phyloP scores from a whole-genome alignment of 1,140 invertebrate genomes.

The Ceratoteleas bidentatus region DNA sequence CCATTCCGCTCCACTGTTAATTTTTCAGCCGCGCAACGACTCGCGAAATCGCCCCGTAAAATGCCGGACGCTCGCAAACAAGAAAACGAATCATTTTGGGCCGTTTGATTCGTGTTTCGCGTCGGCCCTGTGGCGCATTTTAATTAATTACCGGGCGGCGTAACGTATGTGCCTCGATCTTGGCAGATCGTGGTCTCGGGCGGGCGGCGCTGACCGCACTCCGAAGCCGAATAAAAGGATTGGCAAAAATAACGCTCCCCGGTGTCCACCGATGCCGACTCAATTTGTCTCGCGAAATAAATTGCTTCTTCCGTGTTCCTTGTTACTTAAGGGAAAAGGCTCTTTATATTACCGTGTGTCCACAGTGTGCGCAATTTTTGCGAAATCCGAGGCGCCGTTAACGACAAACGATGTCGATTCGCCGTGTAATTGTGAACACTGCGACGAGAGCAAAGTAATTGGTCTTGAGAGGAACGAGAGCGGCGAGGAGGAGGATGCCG shows the following conservation, averaged over 20 bases:
- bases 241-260: constrained; percentile 59
- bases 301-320: constrained; percentile 56
- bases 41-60: neutral
- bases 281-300: constrained; percentile 65
- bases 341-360: constrained; percentile 60
- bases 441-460: constrained; percentile 67
- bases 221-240: constrained; percentile 58
- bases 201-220: constrained; percentile 31
- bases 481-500: constrained; percentile 59
- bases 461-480: constrained; percentile 62
- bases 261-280: constrained; percentile 47
- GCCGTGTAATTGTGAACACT: constrained; percentile 74
- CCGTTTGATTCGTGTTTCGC: constrained; percentile 18
- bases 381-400: constrained; percentile 57
- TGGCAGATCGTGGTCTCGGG: constrained; percentile 23
- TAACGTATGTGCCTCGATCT: constrained; percentile 44
- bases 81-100: constrained; percentile 3
- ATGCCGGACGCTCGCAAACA: neutral
- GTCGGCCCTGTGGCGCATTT: constrained; percentile 7
- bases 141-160: constrained; percentile 34
- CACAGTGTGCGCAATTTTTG: constrained; percentile 60
- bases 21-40: neutral
- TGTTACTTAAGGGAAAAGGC: constrained; percentile 62
- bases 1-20: neutral
- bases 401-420: constrained; percentile 64